Base-by-base conservation (phyloP, 1,140 invertebrate genomes). In the Vanessa tameamea region DNA sequence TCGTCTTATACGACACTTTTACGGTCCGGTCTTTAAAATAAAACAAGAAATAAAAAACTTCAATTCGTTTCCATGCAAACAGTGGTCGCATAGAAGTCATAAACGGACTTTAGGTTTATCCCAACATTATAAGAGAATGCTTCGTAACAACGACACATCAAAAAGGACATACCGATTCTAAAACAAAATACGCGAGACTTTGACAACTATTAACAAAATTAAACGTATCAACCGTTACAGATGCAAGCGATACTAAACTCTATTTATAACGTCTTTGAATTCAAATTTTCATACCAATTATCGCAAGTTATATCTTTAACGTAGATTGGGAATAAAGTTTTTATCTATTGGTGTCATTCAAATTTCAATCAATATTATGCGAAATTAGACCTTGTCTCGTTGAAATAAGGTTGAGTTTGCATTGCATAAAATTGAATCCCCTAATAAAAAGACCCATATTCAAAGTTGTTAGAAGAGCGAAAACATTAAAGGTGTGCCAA, bases 401-500 rank as follows among this genome's bases (percentile, higher is more conserved):
- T 0, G 1, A 0, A 8, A 53, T 81, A 84, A 70, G 73, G 81
- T 84, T 78, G 4, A 75, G 31, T 78, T 76, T 82, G 16, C 51
- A 16, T 50, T 71, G 67, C 48, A 26, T 31, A 2, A 15, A n/a
- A 63, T 64, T 0, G 26, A 20, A 72, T 76, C 74, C 77, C 76
- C 77, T 81, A 85, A 91, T 88, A 88, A 88, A 89, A 87, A 86
- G 85, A 86, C 83, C 84, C 78, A 87, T 87, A 90, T 89, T 88
- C 88, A 89, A 92, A 92, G 87, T 90, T 90, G 85, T 87, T 86
- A 71, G 80, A 82, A 92, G 87, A 80, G 82, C 81, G 81, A 82
- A 84, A 79, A 74, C 85, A 88, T 89, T 88, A 88, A 90, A 92
- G 89, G 90, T 90, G 86, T 73, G 86, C 79, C 84, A 83, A 92